Base-by-base conservation (phyloP, 2,113 vertebrate species). In the Erythrocercus mccallii region DNA sequence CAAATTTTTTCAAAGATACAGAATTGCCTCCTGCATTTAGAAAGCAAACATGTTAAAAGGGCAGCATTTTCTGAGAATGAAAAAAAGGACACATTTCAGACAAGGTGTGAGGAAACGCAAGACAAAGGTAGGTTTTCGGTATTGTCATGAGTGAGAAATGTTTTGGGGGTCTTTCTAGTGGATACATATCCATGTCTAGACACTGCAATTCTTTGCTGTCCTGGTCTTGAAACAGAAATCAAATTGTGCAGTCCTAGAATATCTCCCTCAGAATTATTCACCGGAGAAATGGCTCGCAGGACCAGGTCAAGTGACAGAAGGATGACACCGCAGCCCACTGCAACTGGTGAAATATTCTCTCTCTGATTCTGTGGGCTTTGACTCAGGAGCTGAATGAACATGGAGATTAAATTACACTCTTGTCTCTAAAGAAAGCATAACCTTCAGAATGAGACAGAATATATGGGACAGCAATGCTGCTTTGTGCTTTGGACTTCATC, bases 401-500 rank as follows among this genome's bases (percentile, higher is more conserved):
- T 5, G 42, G 90, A 90, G 65, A 78, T 81, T 88, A 94, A 90
- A 93, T 86, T 83, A 86, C 47, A 66, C 58, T 78, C 56, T 85
- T 94, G 56, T 54, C 85, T 93, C 85, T 95, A 81, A 95, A 94
- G 95, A 88, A 92, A 88, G 56, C 23, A 40, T 42, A 92, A 88
- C 88, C 82, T 88, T 70, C 90, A 71, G 82, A 94, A 92, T 5
- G 48, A 90, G 85, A 74, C 23, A 88, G 76, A 74, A 96, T 73
- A 78, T 84, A 81, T 68, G 87, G 94, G 92, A 96, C 94, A 95
- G 90, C 40, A 56, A 86, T 44, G 72, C 78, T 0, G 12, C 68
- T 86, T 72, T 81, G 64, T 92, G 81, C 91, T 92, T 68, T 81
- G 92, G 82, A 92, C 86, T 95, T 95, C 84, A 80, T 91, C 64